Conservation (phyloP, 2,888 invertebrate species). For the Drosophila eohydei region DNA sequence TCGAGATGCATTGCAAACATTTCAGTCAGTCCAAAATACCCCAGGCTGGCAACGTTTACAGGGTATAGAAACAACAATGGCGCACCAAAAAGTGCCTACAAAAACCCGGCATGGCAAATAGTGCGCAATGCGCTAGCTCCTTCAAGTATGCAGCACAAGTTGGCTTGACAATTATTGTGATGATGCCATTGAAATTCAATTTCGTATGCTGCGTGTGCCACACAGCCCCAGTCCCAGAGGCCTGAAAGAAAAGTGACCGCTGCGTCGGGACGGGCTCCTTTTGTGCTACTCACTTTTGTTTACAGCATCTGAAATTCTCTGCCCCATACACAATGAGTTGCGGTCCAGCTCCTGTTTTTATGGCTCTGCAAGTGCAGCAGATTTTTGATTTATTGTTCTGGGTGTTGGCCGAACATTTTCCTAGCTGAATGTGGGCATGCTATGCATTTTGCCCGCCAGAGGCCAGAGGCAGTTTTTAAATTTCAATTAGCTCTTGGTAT, state of each 20-base stretch:
- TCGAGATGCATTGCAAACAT: not conserved
- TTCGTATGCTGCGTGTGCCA: conserved; percentile 49
- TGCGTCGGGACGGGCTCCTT: conserved; percentile 2
- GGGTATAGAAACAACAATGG: conserved; percentile 32
- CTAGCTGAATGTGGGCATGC: conserved; percentile 4
- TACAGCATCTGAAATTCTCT: conserved; percentile 42
- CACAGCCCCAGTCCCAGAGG: conserved; percentile 10
- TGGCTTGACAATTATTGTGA: conserved; percentile 74
- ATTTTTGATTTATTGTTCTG: conserved; percentile 69
- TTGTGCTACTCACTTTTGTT: conserved; percentile 46
- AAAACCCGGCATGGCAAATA: conserved; percentile 41
- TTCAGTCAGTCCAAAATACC: not conserved
- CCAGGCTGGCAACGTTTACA: not conserved
- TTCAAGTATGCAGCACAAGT: conserved; percentile 64
- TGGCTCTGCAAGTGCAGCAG: conserved; percentile 47
- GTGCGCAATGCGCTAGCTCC: conserved; percentile 36
- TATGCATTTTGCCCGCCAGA: conserved; percentile 7
- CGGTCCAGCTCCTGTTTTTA: conserved; percentile 1
- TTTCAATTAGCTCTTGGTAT: conserved; percentile 42
- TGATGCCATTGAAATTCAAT: conserved; percentile 72
- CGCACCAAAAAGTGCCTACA: conserved; percentile 25
- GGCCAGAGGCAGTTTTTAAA: conserved; percentile 24
- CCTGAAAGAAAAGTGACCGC: conserved; percentile 16
- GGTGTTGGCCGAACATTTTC: not conserved
- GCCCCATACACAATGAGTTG: conserved; percentile 31